Evolutionary conservation across 2,113 vertebrate genomes (phyloP).

Genomic region (Saimiri boliviensis): DNA sequence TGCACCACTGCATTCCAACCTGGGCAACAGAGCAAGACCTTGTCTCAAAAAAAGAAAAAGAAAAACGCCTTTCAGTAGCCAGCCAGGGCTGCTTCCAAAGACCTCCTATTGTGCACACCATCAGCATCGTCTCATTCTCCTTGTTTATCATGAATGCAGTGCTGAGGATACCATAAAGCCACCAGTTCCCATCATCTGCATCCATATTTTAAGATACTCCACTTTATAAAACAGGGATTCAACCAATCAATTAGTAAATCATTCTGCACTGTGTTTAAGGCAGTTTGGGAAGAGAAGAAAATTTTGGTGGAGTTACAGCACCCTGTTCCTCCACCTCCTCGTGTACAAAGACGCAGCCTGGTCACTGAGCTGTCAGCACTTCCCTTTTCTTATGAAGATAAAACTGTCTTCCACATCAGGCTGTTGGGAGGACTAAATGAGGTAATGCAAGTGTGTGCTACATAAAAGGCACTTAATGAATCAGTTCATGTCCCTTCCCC

Average conservation of each 20-base stretch:
- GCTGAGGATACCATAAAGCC: background rate
- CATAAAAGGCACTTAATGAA: background rate
- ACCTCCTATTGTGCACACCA: background rate
- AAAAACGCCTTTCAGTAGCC: background rate
- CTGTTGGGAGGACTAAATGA: background rate
- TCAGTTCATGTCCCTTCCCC: background rate
- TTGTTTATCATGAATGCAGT: background rate
- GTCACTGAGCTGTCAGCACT: background rate
- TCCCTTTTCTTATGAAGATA: background rate
- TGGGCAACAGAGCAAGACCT: too few species aligned
- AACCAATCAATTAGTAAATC: background rate
- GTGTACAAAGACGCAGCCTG: background rate
- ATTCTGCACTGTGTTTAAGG: background rate
- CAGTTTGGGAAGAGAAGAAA: background rate
- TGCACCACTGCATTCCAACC: too few species aligned
- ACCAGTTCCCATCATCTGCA: background rate
- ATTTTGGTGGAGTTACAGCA: background rate
- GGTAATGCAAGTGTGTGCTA: background rate
- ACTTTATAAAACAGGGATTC: conserved; percentile 24
- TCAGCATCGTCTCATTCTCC: background rate
- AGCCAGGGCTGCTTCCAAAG: background rate
- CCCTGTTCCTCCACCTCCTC: background rate
- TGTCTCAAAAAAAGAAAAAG: too few species aligned
- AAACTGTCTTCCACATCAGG: background rate
- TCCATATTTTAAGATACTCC: background rate